A percentile compares a stretch with the other conserved stretches of the same genome.
Conservation (phyloP, 1,140 invertebrate species). For the Onthophagus taurus region DNA sequence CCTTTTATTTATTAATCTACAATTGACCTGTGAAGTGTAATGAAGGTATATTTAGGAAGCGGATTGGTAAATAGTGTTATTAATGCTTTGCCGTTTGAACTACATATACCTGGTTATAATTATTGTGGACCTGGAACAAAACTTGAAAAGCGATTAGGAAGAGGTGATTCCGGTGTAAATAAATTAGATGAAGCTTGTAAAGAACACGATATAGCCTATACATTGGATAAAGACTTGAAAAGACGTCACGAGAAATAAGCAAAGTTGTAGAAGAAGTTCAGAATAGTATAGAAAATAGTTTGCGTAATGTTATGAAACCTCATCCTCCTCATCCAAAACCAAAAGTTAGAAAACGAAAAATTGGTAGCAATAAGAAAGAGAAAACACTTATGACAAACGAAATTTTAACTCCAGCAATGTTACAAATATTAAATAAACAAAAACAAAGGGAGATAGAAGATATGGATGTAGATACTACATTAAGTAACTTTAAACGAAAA, state of each 20-base stretch:
- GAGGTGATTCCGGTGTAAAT: constrained; percentile 31
- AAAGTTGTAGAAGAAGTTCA: constrained; percentile 19
- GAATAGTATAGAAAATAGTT: constrained; percentile 11
- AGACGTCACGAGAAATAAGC: not conserved
- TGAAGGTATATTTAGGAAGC: not conserved
- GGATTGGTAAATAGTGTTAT: constrained; percentile 22
- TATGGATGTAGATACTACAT: no score
- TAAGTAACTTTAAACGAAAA: no score
- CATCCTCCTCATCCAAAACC: no score
- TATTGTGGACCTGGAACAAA: constrained; percentile 29
- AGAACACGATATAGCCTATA: constrained; percentile 16
- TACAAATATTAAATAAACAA: constrained; percentile 14
- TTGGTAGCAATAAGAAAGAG: not conserved
- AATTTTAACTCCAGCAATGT: constrained; percentile 13
- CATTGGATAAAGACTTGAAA: constrained; percentile 5
- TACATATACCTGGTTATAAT: constrained; percentile 27
- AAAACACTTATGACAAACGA: constrained; percentile 5
- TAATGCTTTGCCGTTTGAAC: constrained; percentile 25
- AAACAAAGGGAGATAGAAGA: no score
- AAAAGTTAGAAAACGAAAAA: not conserved
- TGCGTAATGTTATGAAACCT: constrained; percentile 15
- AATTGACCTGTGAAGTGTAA: no score
- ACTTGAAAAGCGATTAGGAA: constrained; percentile 20
- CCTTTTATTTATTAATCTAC: no score
- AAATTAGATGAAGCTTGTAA: constrained; percentile 27